Base-by-base conservation (phyloP, 2,888 invertebrate genomes). In the Oligia fasciuncula region DNA sequence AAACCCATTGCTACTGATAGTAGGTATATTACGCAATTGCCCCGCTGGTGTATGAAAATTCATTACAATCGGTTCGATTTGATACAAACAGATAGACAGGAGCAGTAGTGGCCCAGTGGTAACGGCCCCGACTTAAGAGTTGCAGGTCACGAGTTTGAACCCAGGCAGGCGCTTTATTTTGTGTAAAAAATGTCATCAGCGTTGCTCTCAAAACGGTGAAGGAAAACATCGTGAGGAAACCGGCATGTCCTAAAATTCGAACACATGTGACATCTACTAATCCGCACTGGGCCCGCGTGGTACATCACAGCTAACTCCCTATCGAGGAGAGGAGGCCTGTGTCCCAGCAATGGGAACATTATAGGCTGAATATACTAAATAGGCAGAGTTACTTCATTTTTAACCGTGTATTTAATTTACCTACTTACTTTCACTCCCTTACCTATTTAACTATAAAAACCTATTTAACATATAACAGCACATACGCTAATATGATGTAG, bases 351-450 rank as follows among this genome's bases (percentile, higher is more conserved):
- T 23, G 19, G n/a, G 23, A 60, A 60, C 11, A 60, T n/a, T n/a
- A 60, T n/a, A n/a, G n/a, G 11, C n/a, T 23, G 11, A n/a, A n/a
- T n/a, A 4, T 57, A 11, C 4, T 57, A 23, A 23, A 29, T 19
- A 5, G 9, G 29, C 40, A 57, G 11, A 62, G 6, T 19, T 6
- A 40, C 4, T 40, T 43, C 1, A 8, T 6, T n/a, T 62, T 11
- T 29, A 9, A 60, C 13, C 1, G 3, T 40, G 6, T 11, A n/a
- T 8, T 23, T 46, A 73, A n/a, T 8, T 23, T 46, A 73, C 43
- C 63, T 74, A 35, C 17, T 40, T n/a, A 73, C 62, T 73, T 74
- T 54, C 3, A n/a, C n/a, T 79, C 73, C 43, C 19, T 14, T 29
- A 35, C 0, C 1, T 3, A 46, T 9, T 46, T 19, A 43, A 63